Conservation (phyloP, 1,140 invertebrate genomes). For the Rhyacophila brunnea region DNA sequence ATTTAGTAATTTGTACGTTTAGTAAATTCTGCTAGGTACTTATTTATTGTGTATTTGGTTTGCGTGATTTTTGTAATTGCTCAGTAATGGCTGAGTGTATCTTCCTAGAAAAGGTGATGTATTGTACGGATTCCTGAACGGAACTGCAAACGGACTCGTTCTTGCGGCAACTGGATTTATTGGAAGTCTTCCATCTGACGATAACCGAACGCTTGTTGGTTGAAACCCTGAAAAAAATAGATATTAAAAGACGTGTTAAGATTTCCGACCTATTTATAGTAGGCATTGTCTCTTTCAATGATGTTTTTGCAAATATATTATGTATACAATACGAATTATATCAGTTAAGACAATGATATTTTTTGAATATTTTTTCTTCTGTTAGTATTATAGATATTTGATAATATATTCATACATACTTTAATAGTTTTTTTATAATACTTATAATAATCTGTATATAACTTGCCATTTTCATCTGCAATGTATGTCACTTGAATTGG, state of each 20-base stretch:
- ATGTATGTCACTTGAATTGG: slow-evolving; percentile 64
- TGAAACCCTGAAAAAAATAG: slow-evolving; percentile 47
- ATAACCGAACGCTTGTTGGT: slow-evolving; percentile 45
- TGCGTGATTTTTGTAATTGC: neutral
- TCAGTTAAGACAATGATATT: neutral
- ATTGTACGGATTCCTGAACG: slow-evolving; percentile 37
- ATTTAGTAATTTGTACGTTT: no score
- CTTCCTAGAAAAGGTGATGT: slow-evolving; percentile 18
- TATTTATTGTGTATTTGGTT: no score
- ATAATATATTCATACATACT: neutral
- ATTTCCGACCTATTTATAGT: no score
- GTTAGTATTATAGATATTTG: neutral
- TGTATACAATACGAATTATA: no score
- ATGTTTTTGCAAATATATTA: no score
- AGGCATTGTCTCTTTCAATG: no score
- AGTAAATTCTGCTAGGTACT: no score
- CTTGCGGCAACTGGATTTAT: slow-evolving; percentile 20
- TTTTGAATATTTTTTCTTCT: neutral
- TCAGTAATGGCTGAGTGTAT: slow-evolving; percentile 12
- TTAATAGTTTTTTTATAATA: no score
- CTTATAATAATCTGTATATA: no score
- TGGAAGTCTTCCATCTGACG: slow-evolving; percentile 41
- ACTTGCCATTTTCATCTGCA: slow-evolving; percentile 57
- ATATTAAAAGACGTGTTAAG: no score
- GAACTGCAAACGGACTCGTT: slow-evolving; percentile 24